Evolutionary conservation across 2,888 invertebrate species (phyloP).

Genomic region (Mythimna lalbum): DNA sequence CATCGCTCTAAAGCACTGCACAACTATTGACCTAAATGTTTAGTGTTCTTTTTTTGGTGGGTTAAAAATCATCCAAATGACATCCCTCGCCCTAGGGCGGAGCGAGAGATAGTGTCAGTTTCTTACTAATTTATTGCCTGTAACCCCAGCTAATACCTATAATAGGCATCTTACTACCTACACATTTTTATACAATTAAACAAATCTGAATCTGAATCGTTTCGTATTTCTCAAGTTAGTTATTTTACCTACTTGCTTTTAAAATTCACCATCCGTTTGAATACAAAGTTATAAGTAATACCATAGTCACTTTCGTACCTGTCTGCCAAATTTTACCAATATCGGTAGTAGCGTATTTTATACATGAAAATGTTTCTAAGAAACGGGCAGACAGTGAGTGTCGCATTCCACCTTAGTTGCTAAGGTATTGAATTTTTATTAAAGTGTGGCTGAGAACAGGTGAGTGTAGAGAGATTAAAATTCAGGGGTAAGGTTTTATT

Average conservation of each 20-base stretch:
- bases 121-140: too few species aligned
- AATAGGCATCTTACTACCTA: too few species aligned
- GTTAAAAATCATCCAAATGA: too few species aligned
- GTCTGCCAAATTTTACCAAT: slow-evolving; percentile 42
- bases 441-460: neutral
- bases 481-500: neutral
- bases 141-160: too few species aligned
- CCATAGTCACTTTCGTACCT: neutral
- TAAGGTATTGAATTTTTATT: slow-evolving; percentile 33
- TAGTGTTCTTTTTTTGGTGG: too few species aligned
- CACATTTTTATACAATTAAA: too few species aligned
- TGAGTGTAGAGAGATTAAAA: neutral
- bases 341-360: slow-evolving; percentile 39
- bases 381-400: neutral
- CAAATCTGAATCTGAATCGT: too few species aligned
- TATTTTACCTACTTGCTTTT: neutral
- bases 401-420: neutral
- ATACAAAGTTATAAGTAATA: slow-evolving; percentile 19
- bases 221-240: neutral
- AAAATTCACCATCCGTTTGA: neutral
- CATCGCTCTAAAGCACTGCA: too few species aligned
- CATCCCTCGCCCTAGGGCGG: too few species aligned
- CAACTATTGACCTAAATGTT: too few species aligned
- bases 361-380: slow-evolving; percentile 31
- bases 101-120: too few species aligned